These are phyloP conservation scores for Hyperopisus bebe DNA, from an alignment of 2,113 vertebrate species.

Conservation along the genomic window DNA sequence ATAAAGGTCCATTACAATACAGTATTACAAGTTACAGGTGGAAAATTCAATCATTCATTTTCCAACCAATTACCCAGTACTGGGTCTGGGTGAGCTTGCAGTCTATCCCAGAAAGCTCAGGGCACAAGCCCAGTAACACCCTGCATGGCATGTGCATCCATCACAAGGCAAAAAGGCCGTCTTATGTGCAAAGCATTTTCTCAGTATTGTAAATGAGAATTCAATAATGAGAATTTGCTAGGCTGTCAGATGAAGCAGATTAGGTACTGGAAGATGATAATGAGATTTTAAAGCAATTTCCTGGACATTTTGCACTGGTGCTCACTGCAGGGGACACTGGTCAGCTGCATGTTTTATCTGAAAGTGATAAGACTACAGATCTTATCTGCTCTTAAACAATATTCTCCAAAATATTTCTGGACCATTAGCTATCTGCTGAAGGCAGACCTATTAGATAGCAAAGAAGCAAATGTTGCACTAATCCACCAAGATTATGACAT, in stretches of 20 bases:
- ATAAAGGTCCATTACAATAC: background rate
- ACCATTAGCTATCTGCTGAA: background rate
- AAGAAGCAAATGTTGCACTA: background rate
- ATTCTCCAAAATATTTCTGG: background rate
- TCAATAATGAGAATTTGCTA: background rate
- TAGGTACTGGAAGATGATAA: background rate
- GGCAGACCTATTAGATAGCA: background rate
- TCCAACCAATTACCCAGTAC: background rate
- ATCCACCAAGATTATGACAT: background rate
- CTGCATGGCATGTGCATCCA: background rate
- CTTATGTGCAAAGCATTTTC: background rate
- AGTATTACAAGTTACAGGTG: background rate
- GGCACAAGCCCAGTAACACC: background rate
- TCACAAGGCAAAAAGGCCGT: background rate
- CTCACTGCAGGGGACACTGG: background rate
- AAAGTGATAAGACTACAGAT: background rate
- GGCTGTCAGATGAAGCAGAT: background rate
- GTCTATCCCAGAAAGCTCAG: background rate
- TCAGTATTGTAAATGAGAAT: conserved; percentile 1
- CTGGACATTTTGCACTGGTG: background rate
- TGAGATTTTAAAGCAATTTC: background rate
- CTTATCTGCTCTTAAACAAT: background rate
- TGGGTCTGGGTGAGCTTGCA: background rate
- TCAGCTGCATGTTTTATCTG: background rate
- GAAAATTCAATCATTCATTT: background rate